Evolutionary conservation across 2,113 vertebrate genomes (phyloP).

Genomic region (Rafetus swinhoei): DNA sequence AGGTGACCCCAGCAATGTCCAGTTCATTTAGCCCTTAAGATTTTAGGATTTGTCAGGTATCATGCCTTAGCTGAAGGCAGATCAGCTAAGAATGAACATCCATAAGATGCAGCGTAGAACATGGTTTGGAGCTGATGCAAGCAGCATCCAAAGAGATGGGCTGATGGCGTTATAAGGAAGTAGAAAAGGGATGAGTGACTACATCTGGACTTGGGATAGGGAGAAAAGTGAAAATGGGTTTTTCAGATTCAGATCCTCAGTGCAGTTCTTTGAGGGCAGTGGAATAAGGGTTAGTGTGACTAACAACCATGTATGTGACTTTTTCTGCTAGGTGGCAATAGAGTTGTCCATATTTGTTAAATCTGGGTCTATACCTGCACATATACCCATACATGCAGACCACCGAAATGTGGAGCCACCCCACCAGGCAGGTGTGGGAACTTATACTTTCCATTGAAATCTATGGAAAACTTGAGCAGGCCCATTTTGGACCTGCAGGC

Average conservation of each 20-base stretch:
- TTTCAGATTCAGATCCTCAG: background rate
- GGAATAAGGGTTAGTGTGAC: background rate
- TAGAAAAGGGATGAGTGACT: background rate
- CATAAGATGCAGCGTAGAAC: background rate
- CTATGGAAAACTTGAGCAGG: background rate
- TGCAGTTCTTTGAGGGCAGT: background rate
- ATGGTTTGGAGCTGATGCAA: background rate
- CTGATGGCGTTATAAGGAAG: background rate
- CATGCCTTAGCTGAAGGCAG: background rate
- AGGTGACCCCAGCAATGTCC: background rate
- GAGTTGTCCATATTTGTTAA: background rate
- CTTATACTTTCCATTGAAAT: background rate
- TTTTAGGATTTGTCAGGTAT: background rate
- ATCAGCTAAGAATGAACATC: background rate
- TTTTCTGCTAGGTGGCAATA: background rate
- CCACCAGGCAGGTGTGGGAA: background rate
- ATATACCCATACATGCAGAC: background rate
- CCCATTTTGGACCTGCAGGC: background rate
- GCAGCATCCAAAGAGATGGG: background rate
- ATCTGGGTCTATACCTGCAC: background rate
- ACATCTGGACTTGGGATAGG: background rate
- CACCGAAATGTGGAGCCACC: background rate
- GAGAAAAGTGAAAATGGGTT: constrained; percentile 9
- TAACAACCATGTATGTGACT: background rate
- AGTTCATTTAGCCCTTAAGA: background rate